Evolutionary conservation across 2,797 vertebrate species (phyloP), one percentile per base, ranked within the genome.

Genomic region (Poecilia picta): DNA sequence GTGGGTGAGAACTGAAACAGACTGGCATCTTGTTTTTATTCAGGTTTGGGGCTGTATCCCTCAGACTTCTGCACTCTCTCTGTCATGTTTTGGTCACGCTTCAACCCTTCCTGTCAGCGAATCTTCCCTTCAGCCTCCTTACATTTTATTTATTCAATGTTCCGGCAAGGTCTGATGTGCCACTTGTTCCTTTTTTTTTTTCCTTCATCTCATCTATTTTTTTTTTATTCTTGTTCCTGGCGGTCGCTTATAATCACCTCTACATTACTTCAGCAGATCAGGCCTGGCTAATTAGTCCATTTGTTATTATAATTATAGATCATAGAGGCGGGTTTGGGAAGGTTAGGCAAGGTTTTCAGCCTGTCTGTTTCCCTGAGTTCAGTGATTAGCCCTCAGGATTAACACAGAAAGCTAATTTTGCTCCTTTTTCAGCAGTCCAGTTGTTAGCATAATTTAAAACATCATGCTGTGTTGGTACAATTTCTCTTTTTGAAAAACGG

Each of bases 271-370:
- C 68, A 3, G 82, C 86, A 49, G 91, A 84, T 83, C 81, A 55
- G 87, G 90, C 84, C 78, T n/a, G 13, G 73, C 79, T 94, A 89
- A 95, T 95, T 93, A 89, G 85, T 55, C 68, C 78, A 81, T 89
- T 94, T 85, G 88, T 92, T 85, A 85, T 87, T 82, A 75, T 92
- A 93, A 94, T 94, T 89, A 88, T 87, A 80, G 83, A 92, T 94
- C 87, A 91, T 75, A 79, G 85, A 76, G 85, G 76, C 76, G 41
- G 71, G 78, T 85, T 82, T 64, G 71, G 84, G 84, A 83, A 91
- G 90, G 89, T 93, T 87, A 87, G 84, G 78, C 36, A 80, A 86
- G 86, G 85, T 82, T 81, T 88, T 74, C 23, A 64, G 68, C 82
- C 73, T 41, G 80, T 78, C 75, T 76, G 73, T 80, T 75, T 64